Conservation (phyloP, 2,888 invertebrate genomes). For the Tortrix viridana region DNA sequence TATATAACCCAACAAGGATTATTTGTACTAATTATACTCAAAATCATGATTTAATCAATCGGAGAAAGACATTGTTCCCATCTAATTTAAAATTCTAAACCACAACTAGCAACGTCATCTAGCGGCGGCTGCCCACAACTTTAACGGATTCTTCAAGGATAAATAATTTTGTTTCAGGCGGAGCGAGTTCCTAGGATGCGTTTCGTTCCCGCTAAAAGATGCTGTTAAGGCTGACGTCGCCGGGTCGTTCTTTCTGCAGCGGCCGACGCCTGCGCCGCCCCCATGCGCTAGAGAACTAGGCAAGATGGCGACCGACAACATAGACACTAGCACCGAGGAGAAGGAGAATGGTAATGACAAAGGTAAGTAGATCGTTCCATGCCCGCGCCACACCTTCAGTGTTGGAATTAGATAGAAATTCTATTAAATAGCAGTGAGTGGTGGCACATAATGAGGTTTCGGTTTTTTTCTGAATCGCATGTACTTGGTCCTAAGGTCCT, state of each 20-base stretch:
- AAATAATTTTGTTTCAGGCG: conserved; percentile 87
- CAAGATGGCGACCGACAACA: conserved; percentile 81
- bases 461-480: too few relatives aligned
- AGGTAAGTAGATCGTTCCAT: conserved; percentile 51
- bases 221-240: conserved; percentile 87
- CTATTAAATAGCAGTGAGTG: neutral
- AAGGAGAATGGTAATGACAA: conserved; percentile 75
- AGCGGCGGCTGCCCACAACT: neutral
- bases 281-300: conserved; percentile 59
- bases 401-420: too few relatives aligned
- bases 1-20: too few relatives aligned
- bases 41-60: too few relatives aligned
- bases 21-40: too few relatives aligned
- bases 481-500: too few relatives aligned
- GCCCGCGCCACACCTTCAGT: too few relatives aligned
- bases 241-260: conserved; percentile 90
- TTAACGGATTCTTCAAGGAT: neutral
- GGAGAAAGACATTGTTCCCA: too few relatives aligned
- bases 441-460: too few relatives aligned
- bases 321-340: conserved; percentile 75
- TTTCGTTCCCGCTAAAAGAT: conserved; percentile 94
- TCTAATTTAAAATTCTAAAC: too few relatives aligned
- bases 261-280: conserved; percentile 56
- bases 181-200: conserved; percentile 97
- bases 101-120: too few relatives aligned